Base-by-base conservation (phyloP, 2,888 invertebrate genomes). In the Pteria penguin region DNA sequence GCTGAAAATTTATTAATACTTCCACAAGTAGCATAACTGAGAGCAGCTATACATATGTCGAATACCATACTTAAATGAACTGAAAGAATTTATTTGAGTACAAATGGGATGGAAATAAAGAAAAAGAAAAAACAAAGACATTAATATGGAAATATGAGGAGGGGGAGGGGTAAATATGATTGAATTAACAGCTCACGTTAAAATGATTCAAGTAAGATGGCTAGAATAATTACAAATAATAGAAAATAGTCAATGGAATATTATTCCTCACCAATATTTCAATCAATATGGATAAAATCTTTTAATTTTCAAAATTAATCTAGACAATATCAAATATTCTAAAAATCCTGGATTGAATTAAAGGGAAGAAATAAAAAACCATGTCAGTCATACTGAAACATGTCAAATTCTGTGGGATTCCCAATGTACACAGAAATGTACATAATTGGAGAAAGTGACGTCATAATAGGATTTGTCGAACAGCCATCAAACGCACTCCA, bases 321-420 rank as follows among this genome's bases (percentile, higher is more conserved):
- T 36, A 36, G 14, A 36, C 14, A 36, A 36, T 36, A 36, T 36
- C 14, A 36, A 36, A 36, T 36, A 36, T 36, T 36, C 45, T 36
- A 36, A 36, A n/a, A 36, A 36, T 36, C 45, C 45, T 36, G 45
- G 45, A 36, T 36, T 36, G 45, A 36, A 14, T 14, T 36, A 36
- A 36, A 36, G n/a, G n/a, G n/a, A 36, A 36, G 45, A 36, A 36
- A 36, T 36, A 36, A 36, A 36, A 14, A 36, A 45, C 68, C 63
- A 62, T n/a, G n/a, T n/a, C n/a, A n/a, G n/a, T n/a, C n/a, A n/a
- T n/a, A n/a, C n/a, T n/a, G n/a, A n/a, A n/a, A n/a, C n/a, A n/a
- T n/a, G n/a, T n/a, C n/a, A n/a, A n/a, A n/a, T n/a, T n/a, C n/a
- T n/a, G n/a, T n/a, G n/a, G n/a, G n/a, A n/a, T n/a, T n/a, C n/a